Base-by-base conservation (phyloP, 2,888 invertebrate species). In the Ditylenchus weischeri region DNA sequence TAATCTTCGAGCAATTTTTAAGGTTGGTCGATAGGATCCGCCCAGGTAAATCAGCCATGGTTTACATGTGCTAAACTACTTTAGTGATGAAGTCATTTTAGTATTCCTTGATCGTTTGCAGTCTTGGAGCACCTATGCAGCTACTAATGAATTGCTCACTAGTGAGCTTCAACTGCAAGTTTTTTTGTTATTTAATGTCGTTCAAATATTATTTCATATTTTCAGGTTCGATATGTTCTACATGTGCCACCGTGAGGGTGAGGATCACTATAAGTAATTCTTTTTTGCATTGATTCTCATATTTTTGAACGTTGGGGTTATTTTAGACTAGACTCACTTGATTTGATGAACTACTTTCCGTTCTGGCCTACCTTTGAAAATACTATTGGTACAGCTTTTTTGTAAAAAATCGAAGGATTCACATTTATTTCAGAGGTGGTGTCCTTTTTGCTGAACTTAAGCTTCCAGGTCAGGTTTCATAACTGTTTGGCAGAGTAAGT, bases 331-430 rank as follows among this genome's bases (percentile, higher is more conserved):
- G 72, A 81, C 48, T 68, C 76, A 19, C 62, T 82, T 43, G 79
- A 78, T 29, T 60, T 82, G 67, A 79, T 81, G 81, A 79, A 80
- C 21, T 74, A 81, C 68, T 81, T 81, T 71, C 81, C 81, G 10
- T 79, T 79, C 72, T 79, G 79, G 81, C 75, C 75, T 8, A 81
- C 81, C n/a, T 82, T 79, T 68, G 74, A 81, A 57, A 81, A 79
- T 60, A 66, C 79, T 43, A 61, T 69, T 15, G 43, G 43, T 43
- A 2, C 13, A 8, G 43, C 15, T 2, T 78, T 23, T 69, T 74
- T 3, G 76, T 78, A 62, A 69, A 81, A 76, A 23, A 81, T 81
- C 64, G 69, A 75, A 36, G 10, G 29, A 19, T 54, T 70, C 13
- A 29, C 48, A 51, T 18, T 21, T 19, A 15, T 38, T 71, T 43